phyloP scores from a whole-genome alignment of 2,797 vertebrate genomes.

The Acrossocheilus wenchowensis region DNA sequence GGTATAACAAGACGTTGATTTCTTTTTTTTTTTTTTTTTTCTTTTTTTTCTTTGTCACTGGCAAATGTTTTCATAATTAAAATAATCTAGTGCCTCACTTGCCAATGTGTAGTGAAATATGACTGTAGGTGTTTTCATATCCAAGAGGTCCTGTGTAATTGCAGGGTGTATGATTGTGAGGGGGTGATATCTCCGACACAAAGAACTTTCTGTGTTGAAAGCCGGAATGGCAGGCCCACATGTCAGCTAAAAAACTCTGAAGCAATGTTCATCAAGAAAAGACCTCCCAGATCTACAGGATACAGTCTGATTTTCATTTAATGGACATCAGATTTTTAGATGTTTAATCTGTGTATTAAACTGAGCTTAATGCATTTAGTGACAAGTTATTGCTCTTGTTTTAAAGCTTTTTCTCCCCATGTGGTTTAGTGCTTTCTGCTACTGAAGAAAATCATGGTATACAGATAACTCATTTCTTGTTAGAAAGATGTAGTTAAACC shows the following conservation, averaged over 20 bases:
- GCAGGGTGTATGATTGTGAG: constrained; percentile 56
- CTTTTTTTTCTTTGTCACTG: not conserved
- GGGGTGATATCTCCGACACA: constrained; percentile 66
- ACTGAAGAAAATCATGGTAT: not conserved
- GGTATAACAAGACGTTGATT: constrained; percentile 28
- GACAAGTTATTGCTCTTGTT: constrained; percentile 7
- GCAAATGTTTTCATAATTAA: constrained; percentile 9
- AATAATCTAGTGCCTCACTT: constrained; percentile 12
- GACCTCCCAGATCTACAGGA: not conserved
- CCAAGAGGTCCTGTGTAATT: constrained; percentile 63
- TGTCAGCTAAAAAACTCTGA: constrained; percentile 49
- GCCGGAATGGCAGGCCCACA: constrained; percentile 57
- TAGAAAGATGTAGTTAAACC: not conserved
- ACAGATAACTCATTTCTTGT: not conserved
- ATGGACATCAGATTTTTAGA: not conserved
- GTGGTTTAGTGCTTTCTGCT: not conserved
- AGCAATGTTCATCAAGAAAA: constrained; percentile 37
- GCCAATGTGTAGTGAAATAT: constrained; percentile 36
- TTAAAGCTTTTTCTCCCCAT: not conserved
- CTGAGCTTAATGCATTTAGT: constrained; percentile 21
- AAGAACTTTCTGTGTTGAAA: constrained; percentile 62
- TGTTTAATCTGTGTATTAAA: constrained; percentile 2
- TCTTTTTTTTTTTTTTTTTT: not conserved
- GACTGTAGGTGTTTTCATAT: constrained; percentile 56
- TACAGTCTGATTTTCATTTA: constrained; percentile 10